Evolutionary conservation across 2,797 vertebrate species (phyloP), one percentile per base, ranked within the genome.

Genomic region (Danionella dracula): DNA sequence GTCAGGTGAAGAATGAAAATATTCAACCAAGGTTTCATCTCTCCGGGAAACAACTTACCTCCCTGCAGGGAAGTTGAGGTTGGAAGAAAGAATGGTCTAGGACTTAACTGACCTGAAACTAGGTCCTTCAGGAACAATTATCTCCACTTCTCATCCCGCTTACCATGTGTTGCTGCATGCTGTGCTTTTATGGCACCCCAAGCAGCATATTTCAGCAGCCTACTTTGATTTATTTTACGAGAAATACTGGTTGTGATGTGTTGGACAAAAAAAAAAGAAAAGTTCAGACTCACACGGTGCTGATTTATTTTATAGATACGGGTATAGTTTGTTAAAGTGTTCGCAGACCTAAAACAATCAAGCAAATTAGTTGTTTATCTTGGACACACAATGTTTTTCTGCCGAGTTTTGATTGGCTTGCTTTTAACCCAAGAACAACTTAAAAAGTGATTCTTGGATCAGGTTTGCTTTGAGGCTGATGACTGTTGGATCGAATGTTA

Each of bases 1-100:
- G 73, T 69, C 34, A 10, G 20, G 54, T 38, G 42, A 55, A 71
- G 50, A 73, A 76, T 61, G 72, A 78, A 74, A 75, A 55, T 32
- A 63, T 73, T 70, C 46, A 74, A 61, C 65, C 40, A 27, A 32
- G 12, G 59, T 62, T 70, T 61, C 63, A 66, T 81, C 82, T 87
- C 78, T 78, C 68, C 70, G 68, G 77, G 78, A 79, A 78, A 75
- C 57, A 4, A 74, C 70, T 68, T 68, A 70, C 70, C 72, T 79
- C 77, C 73, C 76, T 13, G 31, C 60, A 35, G 67, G 63, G 62
- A 58, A 50, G 42, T 55, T 37, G 34, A 34, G 42, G 21, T 50
- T 62, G 29, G 51, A 53, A 53, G 40, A 73, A 17, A 16, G 56
- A 63, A 48, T 35, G 49, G 19, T 27, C 40, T 49, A n/a, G 21